These are phyloP conservation scores for Numenius arquata DNA, from an alignment of 2,113 vertebrate species.

Conservation along the genomic window DNA sequence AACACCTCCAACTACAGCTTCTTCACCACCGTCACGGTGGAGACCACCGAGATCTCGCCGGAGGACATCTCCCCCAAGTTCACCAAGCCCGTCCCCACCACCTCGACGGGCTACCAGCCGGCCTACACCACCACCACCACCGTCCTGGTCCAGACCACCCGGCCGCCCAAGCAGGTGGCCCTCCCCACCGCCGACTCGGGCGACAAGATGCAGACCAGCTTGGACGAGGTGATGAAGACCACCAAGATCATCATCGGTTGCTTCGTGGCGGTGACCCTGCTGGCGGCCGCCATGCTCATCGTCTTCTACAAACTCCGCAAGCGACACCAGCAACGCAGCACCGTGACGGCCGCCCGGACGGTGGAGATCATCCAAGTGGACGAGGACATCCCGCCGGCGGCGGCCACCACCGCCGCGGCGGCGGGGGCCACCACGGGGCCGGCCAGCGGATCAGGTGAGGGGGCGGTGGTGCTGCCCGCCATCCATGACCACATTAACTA, in stretches of 20 bases:
- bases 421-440: constrained; percentile 58
- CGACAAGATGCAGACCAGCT: constrained; percentile 84
- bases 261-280: constrained; percentile 94
- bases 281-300: constrained; percentile 95
- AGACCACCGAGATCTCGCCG: constrained; percentile 87
- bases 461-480: constrained; percentile 84
- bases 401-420: constrained; percentile 26
- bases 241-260: constrained; percentile 99
- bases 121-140: constrained; percentile 95
- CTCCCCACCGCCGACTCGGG: constrained; percentile 81
- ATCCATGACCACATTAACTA: constrained; percentile 92
- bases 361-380: constrained; percentile 96
- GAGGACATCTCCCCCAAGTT: constrained; percentile 88
- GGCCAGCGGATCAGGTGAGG: constrained; percentile 84
- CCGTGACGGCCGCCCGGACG: constrained; percentile 89
- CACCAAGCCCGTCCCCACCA: constrained; percentile 85
- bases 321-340: constrained; percentile 94
- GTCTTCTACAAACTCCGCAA: constrained; percentile 98
- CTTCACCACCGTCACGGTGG: constrained; percentile 96
- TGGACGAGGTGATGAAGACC: constrained; percentile 98
- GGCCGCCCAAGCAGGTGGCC: constrained; percentile 86
- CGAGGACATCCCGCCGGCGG: constrained; percentile 82
- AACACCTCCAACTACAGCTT: constrained; percentile 98
- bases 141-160: constrained; percentile 89
- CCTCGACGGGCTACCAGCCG: constrained; percentile 92